Evolutionary conservation across 1,140 invertebrate species (phyloP), one percentile per base, ranked within the genome.

Genomic region (Lucilia cuprina): DNA sequence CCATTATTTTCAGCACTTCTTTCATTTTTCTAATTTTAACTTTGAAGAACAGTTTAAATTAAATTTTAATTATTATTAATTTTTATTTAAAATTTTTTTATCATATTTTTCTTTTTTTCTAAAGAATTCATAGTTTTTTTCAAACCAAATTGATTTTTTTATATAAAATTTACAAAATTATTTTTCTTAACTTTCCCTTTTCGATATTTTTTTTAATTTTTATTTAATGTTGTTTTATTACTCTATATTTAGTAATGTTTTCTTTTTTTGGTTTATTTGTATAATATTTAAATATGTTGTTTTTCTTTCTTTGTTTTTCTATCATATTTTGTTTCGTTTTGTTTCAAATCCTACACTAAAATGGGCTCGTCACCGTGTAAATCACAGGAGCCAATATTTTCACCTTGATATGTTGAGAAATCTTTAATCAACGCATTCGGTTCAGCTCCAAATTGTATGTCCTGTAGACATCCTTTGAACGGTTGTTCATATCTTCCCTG

Each of bases 381-480:
- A 88, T 92, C 92, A 89, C 93, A 94, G 84, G 91, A 91, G 83
- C 91, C 91, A 87, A 94, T 91, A 86, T 94, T 93, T 86, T 92
- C 92, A 82, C 93, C 93, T 84, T 92, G 91, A 85, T 92, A 93
- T 4, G 88, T 85, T 70, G 92, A 92, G 86, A 94, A 93, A 88
- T 94, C 93, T 85, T 80, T 88, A 50, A 91, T 88, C 84, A 88
- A 84, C 75, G 85, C 86, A 80, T 87, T 91, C 84, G 85, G 86
- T 50, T 91, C 90, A 55, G 87, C 86, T 8, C 89, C 89, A 60
- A 91, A 90, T 82, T 89, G 87, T 77, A 91, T 90, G 74, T 92
- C 91, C 85, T 91, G 87, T 21, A 93, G 87, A 84, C 92, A 93
- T 25, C 92, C 92, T 83, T 88, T 92, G 74, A 93, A 93, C 60